Evolutionary conservation across 2,888 invertebrate species (phyloP), one percentile per base, ranked within the genome.

Genomic region (Lithophane ornitopus): DNA sequence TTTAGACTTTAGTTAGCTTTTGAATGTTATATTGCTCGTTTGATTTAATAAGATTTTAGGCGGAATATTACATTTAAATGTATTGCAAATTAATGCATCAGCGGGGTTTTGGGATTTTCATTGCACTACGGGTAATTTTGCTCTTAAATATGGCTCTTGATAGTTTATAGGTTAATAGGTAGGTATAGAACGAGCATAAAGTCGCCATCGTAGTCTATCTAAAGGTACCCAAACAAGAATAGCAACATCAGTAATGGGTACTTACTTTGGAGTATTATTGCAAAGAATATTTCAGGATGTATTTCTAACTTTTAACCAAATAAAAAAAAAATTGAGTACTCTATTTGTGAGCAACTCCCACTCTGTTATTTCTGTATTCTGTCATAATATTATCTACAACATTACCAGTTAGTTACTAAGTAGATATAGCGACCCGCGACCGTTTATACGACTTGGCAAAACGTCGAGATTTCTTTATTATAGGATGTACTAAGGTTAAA

Each of bases 1-100:
- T 87, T 86, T 88, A 87, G 81, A 85, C 80, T 86, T 85, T 88
- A 88, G 85, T 86, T 88, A 80, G 84, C 87, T 80, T 87, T 80
- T 74, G 74, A 75, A 67, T 79, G 77, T 72, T 70, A 76, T 75
- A 74, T 67, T 83, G 80, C 58, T 77, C 73, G 81, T 71, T 80
- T 73, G 56, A 59, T 70, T 78, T 52, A 78, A 78, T 73, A 54
- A 28, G 41, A 58, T 70, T 70, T 46, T 52, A 28, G 11, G 41
- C 19, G 28, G n/a, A 26, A 63, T 63, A 39, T 52, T 74, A 63
- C 56, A 74, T 67, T 68, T 65, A 9, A 68, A 52, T 74, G 9
- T 63, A 46, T 54, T 46, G 7, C 11, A 66, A 19, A 76, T 19
- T 19, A 58, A 66, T 46, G 12, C 16, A 46, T 54, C 6, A 8